phyloP scores from a whole-genome alignment of 2,888 invertebrate species.

The Zygothrica quintamaculata region DNA sequence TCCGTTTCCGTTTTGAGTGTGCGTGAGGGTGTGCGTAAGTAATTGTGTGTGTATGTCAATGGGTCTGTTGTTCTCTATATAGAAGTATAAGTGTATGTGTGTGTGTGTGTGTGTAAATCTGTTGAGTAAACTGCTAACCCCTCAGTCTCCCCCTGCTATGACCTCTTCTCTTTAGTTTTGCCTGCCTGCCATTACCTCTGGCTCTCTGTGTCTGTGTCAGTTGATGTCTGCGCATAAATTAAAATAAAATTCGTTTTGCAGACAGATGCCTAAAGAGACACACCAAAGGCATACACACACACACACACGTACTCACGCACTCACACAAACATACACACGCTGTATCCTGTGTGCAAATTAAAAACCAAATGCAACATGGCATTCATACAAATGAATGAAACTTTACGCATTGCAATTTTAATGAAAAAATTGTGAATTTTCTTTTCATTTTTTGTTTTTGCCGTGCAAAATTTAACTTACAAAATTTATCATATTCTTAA shows the following conservation, averaged over 20 bases:
- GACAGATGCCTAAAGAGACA: slow-evolving; percentile 27
- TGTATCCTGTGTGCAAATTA: slow-evolving; percentile 39
- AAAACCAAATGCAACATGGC: slow-evolving; percentile 52
- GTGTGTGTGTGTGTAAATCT: slow-evolving; percentile 31
- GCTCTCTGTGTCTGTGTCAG: slow-evolving; percentile 20
- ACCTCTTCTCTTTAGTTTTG: slow-evolving; percentile 60
- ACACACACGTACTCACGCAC: not conserved
- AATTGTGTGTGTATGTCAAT: slow-evolving; percentile 4
- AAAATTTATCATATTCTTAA: slow-evolving; percentile 28
- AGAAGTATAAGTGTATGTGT: slow-evolving; percentile 21
- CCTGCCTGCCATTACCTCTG: slow-evolving; percentile 9
- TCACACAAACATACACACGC: not conserved
- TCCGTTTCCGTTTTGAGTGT: slow-evolving; percentile 67
- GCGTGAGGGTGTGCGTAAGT: slow-evolving; percentile 9
- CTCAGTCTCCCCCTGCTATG: slow-evolving; percentile 18
- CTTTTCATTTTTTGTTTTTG: too few relatives aligned
- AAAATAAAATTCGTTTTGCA: slow-evolving; percentile 61
- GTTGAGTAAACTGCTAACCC: slow-evolving; percentile 30
- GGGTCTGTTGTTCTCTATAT: too few relatives aligned
- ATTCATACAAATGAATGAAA: slow-evolving; percentile 54
- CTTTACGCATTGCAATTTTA: slow-evolving; percentile 62
- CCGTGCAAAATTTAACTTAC: slow-evolving; percentile 24
- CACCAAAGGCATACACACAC: slow-evolving; percentile 8
- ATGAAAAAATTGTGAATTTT: slow-evolving; percentile 38
- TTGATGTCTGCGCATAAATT: slow-evolving; percentile 72